A percentile compares a stretch with the other conserved stretches of the same genome.
Conservation (phyloP, 1,140 invertebrate species). For the Riptortus pedestris region DNA sequence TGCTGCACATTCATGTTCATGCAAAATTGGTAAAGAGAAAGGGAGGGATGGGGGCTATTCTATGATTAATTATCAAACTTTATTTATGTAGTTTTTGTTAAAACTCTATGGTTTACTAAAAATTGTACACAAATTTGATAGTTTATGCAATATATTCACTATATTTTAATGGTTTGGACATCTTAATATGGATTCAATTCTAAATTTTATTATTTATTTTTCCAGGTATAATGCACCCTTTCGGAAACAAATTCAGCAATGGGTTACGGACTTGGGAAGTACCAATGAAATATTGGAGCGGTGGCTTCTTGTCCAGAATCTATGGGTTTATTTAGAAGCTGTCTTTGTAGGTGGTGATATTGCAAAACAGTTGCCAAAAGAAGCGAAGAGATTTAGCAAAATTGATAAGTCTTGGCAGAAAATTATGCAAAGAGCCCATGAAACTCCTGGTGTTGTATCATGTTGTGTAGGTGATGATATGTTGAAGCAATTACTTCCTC, state of each 20-base stretch:
- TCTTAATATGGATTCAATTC: too few species aligned
- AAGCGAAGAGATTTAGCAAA: slow-evolving; percentile 87
- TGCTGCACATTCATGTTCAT: too few species aligned
- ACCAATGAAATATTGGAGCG: slow-evolving; percentile 93
- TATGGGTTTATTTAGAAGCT: slow-evolving; percentile 97
- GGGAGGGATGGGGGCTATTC: too few species aligned
- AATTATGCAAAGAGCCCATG: slow-evolving; percentile 90
- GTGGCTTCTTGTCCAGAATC: slow-evolving; percentile 93
- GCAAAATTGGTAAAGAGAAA: too few species aligned
- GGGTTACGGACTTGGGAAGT: slow-evolving; percentile 87
- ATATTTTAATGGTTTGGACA: too few species aligned
- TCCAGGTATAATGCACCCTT: slow-evolving; percentile 90
- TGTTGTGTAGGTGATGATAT: slow-evolving; percentile 94
- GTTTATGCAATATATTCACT: too few species aligned
- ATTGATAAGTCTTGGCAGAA: slow-evolving; percentile 98
- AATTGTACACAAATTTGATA: too few species aligned
- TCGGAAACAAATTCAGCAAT: slow-evolving; percentile 90
- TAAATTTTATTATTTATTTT: too few species aligned
- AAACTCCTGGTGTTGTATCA: slow-evolving; percentile 86
- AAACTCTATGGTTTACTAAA: too few species aligned
- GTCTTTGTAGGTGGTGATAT: slow-evolving; percentile 97
- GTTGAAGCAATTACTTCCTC: slow-evolving; percentile 80
- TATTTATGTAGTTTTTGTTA: too few species aligned
- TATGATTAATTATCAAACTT: too few species aligned
- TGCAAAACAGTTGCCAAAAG: slow-evolving; percentile 91